phyloP scores from a whole-genome alignment of 2,888 invertebrate species.

The Anodontia alba region DNA sequence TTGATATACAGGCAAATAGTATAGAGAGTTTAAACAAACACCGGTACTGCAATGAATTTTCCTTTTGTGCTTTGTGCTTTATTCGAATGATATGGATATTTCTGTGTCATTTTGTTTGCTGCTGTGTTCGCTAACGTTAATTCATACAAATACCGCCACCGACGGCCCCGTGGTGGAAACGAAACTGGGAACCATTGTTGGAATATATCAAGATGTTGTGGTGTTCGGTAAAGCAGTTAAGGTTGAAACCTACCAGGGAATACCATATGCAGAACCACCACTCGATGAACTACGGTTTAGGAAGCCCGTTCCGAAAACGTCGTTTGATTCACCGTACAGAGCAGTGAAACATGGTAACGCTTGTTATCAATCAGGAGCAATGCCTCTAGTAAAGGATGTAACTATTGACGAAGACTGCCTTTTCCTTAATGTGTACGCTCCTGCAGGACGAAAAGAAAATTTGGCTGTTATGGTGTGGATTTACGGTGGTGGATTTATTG shows the following conservation, averaged over 20 bases:
- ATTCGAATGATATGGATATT: too few species aligned
- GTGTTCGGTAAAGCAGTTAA: neutral
- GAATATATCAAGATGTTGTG: neutral
- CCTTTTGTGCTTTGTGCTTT: too few species aligned
- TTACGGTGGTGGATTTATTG: neutral
- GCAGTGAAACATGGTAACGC: neutral
- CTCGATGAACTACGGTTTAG: neutral
- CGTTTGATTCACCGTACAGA: neutral
- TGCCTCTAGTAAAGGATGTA: neutral
- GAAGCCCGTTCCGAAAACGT: neutral
- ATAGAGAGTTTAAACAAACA: too few species aligned
- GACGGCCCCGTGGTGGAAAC: neutral
- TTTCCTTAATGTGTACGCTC: neutral
- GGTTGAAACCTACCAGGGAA: neutral
- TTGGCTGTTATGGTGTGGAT: constrained; percentile 10
- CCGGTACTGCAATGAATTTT: too few species aligned
- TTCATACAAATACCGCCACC: too few species aligned
- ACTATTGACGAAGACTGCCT: neutral
- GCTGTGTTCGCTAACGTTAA: too few species aligned
- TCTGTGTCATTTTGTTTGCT: too few species aligned
- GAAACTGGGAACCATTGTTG: neutral
- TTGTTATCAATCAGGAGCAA: neutral
- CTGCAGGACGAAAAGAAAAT: neutral
- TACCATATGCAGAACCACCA: constrained; percentile 1
- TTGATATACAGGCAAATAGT: too few species aligned